Percentiles rank a stretch among this genome's conserved stretches.
phyloP scores from a whole-genome alignment of 2,888 invertebrate species.

The Cerastoderma edule region DNA sequence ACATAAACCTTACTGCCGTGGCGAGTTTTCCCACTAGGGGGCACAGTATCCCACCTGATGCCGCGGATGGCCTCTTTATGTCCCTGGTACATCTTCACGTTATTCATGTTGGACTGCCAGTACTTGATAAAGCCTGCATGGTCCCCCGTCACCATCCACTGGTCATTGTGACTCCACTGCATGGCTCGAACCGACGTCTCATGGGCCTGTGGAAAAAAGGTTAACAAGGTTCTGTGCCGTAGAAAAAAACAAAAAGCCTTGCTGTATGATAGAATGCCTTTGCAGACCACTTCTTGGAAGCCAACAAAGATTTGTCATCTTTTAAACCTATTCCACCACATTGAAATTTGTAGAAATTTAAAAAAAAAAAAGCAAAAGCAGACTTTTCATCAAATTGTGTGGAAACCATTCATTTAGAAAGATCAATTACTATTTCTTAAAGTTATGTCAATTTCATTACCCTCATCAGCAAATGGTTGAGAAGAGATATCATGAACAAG shows the following conservation, averaged over 20 bases:
- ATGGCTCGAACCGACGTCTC: constrained; percentile 99
- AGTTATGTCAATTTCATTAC: too few species aligned
- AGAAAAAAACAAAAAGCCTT: not conserved
- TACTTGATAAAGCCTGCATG: constrained; percentile 99
- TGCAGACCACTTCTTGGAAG: too few species aligned
- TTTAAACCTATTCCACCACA: too few species aligned
- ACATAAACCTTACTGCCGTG: constrained; percentile 53
- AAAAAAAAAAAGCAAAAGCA: too few species aligned
- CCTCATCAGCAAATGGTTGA: too few species aligned
- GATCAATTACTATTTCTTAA: too few species aligned
- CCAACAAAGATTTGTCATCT: too few species aligned
- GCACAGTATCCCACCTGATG: constrained; percentile 90
- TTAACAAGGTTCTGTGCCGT: not conserved
- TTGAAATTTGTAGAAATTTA: too few species aligned
- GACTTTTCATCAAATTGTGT: too few species aligned
- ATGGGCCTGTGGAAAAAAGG: constrained; percentile 90
- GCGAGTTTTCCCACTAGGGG: constrained; percentile 38
- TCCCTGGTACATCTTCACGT: constrained; percentile 99
- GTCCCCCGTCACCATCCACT: constrained; percentile 99
- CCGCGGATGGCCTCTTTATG: constrained; percentile 99
- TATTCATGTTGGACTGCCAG: constrained; percentile 99
- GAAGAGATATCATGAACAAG: too few species aligned
- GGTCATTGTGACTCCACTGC: constrained; percentile 99
- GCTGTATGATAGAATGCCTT: too few species aligned
- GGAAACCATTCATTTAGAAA: too few species aligned